phyloP scores from a whole-genome alignment of 2,113 vertebrate genomes.

The Charadrius vociferus region DNA sequence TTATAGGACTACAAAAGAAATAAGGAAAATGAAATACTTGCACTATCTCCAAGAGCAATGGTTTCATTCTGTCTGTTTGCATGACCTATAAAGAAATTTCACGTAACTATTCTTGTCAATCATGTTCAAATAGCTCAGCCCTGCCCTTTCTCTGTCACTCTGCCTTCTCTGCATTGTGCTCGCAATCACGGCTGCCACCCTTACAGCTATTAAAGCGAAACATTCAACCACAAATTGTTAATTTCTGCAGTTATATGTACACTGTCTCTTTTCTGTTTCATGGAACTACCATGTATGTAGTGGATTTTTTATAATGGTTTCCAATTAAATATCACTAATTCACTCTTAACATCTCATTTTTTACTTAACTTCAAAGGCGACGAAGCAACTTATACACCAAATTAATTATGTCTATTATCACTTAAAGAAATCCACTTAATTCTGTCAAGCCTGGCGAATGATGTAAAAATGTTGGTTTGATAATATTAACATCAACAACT shows the following conservation, averaged over 20 bases:
- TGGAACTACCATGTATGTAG: background rate
- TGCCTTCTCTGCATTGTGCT: conserved; percentile 12
- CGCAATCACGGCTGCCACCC: background rate
- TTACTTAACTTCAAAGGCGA: conserved; percentile 47
- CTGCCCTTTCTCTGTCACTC: conserved; percentile 17
- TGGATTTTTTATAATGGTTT: conserved; percentile 48
- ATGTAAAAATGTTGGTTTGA: conserved; percentile 42
- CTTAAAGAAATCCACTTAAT: conserved; percentile 65
- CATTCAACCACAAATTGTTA: conserved; percentile 1
- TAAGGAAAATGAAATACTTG: conserved; percentile 6
- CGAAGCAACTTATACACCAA: conserved; percentile 48
- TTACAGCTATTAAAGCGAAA: conserved; percentile 29
- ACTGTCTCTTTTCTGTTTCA: background rate
- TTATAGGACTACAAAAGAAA: conserved; percentile 37
- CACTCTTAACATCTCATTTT: conserved; percentile 60
- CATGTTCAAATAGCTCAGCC: conserved; percentile 41
- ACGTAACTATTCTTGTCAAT: conserved; percentile 65
- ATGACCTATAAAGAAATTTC: conserved; percentile 64
- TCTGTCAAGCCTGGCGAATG: conserved; percentile 52
- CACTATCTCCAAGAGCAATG: conserved; percentile 13
- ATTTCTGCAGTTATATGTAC: background rate
- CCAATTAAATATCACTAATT: conserved; percentile 55
- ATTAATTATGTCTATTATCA: conserved; percentile 69
- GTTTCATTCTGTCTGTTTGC: conserved; percentile 41
- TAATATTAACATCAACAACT: conserved; percentile 51